These are phyloP conservation scores for Symphodus melops DNA, from an alignment of 2,113 vertebrate genomes.

Conservation along the genomic window DNA sequence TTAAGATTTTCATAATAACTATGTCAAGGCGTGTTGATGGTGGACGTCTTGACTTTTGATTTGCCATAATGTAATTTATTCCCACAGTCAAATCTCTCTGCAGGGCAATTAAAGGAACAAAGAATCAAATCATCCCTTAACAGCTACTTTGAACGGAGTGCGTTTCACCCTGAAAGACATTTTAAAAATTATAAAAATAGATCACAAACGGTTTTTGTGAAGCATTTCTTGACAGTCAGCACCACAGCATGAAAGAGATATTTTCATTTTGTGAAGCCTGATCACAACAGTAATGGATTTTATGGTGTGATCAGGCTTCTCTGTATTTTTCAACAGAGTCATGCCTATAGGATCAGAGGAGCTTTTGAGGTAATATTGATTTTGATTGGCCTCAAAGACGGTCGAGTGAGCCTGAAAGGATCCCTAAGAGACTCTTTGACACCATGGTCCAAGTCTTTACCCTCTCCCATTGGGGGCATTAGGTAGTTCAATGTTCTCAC, in stretches of 20 bases:
- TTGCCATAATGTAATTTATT: conserved; percentile 44
- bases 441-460: conserved; percentile 34
- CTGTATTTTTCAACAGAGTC: conserved; percentile 3
- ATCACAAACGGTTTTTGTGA: conserved; percentile 32
- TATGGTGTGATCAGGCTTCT: background rate
- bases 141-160: conserved; percentile 43
- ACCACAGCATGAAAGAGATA: background rate
- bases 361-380: conserved; percentile 47
- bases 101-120: conserved; percentile 36
- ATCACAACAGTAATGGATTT: background rate
- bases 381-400: conserved; percentile 42
- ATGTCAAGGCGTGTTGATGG: conserved; percentile 12
- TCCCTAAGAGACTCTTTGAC: conserved; percentile 49
- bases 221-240: conserved; percentile 46
- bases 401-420: conserved; percentile 39
- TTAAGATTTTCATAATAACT: background rate
- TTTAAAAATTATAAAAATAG: conserved; percentile 50
- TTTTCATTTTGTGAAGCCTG: conserved; percentile 21
- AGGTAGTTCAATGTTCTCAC: conserved; percentile 45
- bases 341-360: conserved; percentile 11
- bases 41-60: conserved; percentile 3
- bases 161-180: conserved; percentile 36
- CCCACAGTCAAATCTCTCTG: conserved; percentile 37
- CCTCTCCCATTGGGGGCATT: conserved; percentile 35
- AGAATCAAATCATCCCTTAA: conserved; percentile 43